Percentiles rank a stretch among this genome's conserved stretches.
Evolutionary conservation across 2,888 invertebrate species (phyloP).

Genomic region (Ditylenchus weischeri): DNA sequence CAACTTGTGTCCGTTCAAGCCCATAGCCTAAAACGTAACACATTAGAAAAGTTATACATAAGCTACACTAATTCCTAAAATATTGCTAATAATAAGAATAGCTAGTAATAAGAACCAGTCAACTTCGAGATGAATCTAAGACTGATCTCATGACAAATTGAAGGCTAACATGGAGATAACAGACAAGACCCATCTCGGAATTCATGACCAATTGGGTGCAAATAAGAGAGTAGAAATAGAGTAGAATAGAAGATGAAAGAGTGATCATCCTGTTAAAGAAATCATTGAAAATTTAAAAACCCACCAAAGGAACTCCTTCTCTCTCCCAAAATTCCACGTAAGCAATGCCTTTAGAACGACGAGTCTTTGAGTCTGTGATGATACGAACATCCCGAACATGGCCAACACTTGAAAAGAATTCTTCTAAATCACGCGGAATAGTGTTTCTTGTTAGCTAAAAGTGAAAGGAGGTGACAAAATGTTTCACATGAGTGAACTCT

Average conservation of each 20-base stretch:
- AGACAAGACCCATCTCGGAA: constrained; percentile 16
- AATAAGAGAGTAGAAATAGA: background rate
- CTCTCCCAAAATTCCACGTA: constrained; percentile 98
- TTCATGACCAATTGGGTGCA: background rate
- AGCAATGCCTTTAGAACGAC: constrained; percentile 97
- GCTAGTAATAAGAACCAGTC: background rate
- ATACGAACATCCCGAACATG: constrained; percentile 92
- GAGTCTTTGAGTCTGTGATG: constrained; percentile 96
- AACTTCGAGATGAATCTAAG: constrained; percentile 18
- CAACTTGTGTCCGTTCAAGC: constrained; percentile 88
- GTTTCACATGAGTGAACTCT: background rate
- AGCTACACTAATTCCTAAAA: background rate
- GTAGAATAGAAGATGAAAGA: no score
- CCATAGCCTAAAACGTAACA: constrained; percentile 74
- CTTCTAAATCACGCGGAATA: constrained; percentile 65
- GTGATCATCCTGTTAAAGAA: no score
- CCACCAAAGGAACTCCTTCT: constrained; percentile 88
- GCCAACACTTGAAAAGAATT: constrained; percentile 97
- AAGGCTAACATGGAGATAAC: constrained; percentile 12
- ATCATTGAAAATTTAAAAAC: constrained; percentile 44
- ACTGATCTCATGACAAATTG: constrained; percentile 21
- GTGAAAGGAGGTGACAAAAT: background rate
- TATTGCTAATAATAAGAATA: background rate
- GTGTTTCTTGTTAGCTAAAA: constrained; percentile 50
- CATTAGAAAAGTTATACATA: no score